A percentile compares a stretch with the other conserved stretches of the same genome.
phyloP scores from a whole-genome alignment of 2,888 invertebrate genomes.

The Notodonta dromedarius region DNA sequence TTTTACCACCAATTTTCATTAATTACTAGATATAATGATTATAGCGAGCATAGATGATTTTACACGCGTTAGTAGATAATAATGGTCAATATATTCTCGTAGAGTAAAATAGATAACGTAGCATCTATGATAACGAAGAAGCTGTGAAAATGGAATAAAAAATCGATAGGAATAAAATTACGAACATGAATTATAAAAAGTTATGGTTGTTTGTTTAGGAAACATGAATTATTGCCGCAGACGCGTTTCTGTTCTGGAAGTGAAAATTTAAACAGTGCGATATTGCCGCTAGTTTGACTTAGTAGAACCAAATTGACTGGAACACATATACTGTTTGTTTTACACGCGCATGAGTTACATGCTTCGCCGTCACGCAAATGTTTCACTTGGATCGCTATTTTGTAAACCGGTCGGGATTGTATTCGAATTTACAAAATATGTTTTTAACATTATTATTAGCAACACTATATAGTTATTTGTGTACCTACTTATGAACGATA shows the following conservation, averaged over 20 bases:
- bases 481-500: conserved; percentile 50
- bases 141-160: conserved; percentile 26
- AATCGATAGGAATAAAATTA: conserved; percentile 14
- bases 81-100: conserved; percentile 32
- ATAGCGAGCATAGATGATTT: conserved; percentile 30
- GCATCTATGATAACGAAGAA: conserved; percentile 31
- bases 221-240: conserved; percentile 13
- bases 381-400: conserved; percentile 1
- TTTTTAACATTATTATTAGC: conserved; percentile 40
- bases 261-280: conserved; percentile 8
- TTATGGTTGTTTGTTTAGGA: conserved; percentile 12
- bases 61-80: conserved; percentile 20
- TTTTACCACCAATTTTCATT: conserved; percentile 21
- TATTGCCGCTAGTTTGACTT: conserved; percentile 9
- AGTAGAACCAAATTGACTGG: conserved; percentile 7
- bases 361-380: conserved; percentile 5
- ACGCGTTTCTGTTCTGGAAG: conserved; percentile 14
- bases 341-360: conserved; percentile 2
- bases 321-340: conserved; percentile 11
- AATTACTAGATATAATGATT: conserved; percentile 15
- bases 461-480: conserved; percentile 50
- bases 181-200: conserved; percentile 11
- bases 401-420: background rate
- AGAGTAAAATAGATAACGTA: conserved; percentile 33
- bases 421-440: background rate